Evolutionary conservation across 2,113 vertebrate genomes (phyloP), one percentile per base, ranked within the genome.

Genomic region (Phoenicopterus ruber): DNA sequence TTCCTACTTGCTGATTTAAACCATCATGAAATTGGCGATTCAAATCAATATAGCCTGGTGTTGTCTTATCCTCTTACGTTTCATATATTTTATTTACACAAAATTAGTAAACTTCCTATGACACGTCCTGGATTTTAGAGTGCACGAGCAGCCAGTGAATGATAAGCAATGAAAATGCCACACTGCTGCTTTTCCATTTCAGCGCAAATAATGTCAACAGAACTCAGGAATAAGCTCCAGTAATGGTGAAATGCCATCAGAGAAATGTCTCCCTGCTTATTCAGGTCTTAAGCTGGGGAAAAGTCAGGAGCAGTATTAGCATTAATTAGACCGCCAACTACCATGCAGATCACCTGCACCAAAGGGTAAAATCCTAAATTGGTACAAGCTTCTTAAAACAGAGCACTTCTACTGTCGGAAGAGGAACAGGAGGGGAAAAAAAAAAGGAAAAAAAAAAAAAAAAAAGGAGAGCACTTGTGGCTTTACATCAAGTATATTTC

Each of bases 401-500:
- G 32, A 74, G 36, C 34, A 46, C 65, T 80, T 84, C 10, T 17
- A 50, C 38, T 66, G 40, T 44, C 2, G 1, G 18, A 61, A 32
- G 26, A 87, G 13, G 13, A 82, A 63, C 0, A 2, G 13, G 32
- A 9, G 4, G 16, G 7, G 3, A 24, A 3, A 2, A 18, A 36
- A 31, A 44, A 67, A 20, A 20, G 5, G 14, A 55, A 70, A 79
- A 76, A 25, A 50, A 20, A n/a, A n/a, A n/a, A n/a, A n/a, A n/a
- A n/a, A n/a, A n/a, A n/a, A n/a, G 2, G 69, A 86, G 38, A 73
- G 19, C 66, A 90, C 44, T 17, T 52, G 9, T 66, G 42, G 78
- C 67, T 96, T 94, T 96, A 95, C 57, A 72, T 80, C 93, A 88
- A 91, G 44, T 93, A 9, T 97, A 96, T 97, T 95, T 97, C 50